Percentiles rank a stretch among this genome's conserved stretches.
phyloP scores from a whole-genome alignment of 2,113 vertebrate genomes.

The Sorex fumeus region DNA sequence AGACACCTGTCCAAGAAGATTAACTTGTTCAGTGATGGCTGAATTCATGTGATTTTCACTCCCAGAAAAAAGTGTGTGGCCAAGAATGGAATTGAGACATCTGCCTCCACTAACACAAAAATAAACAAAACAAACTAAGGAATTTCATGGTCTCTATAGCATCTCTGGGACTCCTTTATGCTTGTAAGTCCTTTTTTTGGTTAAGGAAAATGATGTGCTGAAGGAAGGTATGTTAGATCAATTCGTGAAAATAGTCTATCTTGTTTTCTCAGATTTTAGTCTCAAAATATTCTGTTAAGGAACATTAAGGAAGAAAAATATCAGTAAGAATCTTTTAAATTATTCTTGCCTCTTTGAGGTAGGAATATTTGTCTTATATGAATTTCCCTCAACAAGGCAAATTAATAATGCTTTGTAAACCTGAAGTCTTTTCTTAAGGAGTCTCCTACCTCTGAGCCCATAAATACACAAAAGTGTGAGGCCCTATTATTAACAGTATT shows the following conservation, averaged over 20 bases:
- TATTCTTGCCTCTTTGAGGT: not conserved
- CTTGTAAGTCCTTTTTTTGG: not conserved
- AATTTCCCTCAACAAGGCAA: not conserved
- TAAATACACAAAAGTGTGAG: not conserved
- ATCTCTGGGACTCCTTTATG: not conserved
- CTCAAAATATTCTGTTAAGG: not conserved
- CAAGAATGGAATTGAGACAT: not conserved
- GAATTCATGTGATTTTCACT: not conserved
- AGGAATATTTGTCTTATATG: not conserved
- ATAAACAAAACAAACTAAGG: not conserved
- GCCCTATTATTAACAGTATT: no score
- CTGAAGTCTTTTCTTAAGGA: not conserved
- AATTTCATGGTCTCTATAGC: not conserved
- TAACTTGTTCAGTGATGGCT: not conserved
- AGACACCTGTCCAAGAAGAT: not conserved
- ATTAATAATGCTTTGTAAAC: constrained; percentile 13
- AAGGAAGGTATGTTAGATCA: not conserved
- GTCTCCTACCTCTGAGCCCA: not conserved
- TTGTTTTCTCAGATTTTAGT: not conserved
- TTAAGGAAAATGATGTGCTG: not conserved
- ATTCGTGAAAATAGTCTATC: not conserved
- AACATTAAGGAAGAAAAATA: not conserved
- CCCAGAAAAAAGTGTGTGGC: not conserved
- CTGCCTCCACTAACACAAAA: not conserved
- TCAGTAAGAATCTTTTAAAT: not conserved